These are phyloP conservation scores for Loriculus beryllinus DNA, from an alignment of 2,797 vertebrate species.

Conservation along the genomic window DNA sequence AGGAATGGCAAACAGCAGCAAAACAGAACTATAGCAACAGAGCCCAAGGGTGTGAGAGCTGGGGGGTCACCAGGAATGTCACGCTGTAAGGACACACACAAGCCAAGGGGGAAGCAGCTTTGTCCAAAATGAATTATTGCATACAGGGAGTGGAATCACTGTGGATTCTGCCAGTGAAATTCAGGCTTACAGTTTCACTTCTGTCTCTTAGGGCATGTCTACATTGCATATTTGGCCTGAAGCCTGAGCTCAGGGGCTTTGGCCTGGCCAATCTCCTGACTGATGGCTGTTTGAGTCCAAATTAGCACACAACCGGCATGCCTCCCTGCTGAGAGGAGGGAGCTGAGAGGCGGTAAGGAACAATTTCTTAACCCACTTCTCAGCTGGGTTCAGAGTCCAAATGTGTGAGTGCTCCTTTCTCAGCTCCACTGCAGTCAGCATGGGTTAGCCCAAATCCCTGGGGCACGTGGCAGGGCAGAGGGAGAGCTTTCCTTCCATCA, in stretches of 20 bases:
- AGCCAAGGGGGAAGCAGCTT: background rate
- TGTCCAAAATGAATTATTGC: background rate
- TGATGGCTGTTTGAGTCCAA: background rate
- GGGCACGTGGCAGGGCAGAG: background rate
- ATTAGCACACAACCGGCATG: background rate
- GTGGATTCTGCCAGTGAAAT: background rate
- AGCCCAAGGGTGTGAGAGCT: background rate
- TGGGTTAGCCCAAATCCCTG: accelerated
- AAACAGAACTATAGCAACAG: conserved; percentile 53
- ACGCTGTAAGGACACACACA: background rate
- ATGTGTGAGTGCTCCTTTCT: background rate
- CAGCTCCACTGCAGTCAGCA: background rate
- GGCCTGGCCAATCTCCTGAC: background rate
- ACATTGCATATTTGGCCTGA: background rate
- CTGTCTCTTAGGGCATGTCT: background rate
- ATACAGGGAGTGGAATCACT: background rate
- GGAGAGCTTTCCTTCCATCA: background rate
- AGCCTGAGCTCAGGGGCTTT: background rate
- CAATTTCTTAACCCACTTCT: background rate
- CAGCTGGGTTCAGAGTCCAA: background rate
- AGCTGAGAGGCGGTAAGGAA: background rate
- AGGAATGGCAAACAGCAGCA: conserved; percentile 40
- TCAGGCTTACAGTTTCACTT: background rate
- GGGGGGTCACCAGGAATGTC: background rate
- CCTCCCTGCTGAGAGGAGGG: background rate